These are phyloP conservation scores for Poecilia velifera DNA, from an alignment of 2,797 vertebrate genomes.

Conservation along the genomic window DNA sequence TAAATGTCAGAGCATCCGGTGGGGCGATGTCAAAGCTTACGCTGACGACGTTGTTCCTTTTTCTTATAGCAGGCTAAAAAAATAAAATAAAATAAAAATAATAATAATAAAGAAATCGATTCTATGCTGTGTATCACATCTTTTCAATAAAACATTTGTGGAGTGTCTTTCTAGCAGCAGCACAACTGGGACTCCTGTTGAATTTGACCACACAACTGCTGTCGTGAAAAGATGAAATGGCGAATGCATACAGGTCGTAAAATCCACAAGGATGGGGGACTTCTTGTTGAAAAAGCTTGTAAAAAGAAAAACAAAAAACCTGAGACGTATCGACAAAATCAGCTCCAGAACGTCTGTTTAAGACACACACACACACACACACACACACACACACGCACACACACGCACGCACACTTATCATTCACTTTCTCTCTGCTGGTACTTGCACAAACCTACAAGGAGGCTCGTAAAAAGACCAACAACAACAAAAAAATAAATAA, in stretches of 20 bases:
- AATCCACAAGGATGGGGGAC: conserved; percentile 42
- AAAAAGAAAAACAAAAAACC: conserved; percentile 20
- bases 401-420: conserved; percentile 20
- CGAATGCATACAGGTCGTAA: conserved; percentile 55
- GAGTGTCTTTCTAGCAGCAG: conserved; percentile 9
- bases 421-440: conserved; percentile 41
- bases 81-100: background rate
- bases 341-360: conserved; percentile 4
- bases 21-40: background rate
- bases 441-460: conserved; percentile 35
- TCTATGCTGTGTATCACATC: background rate
- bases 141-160: conserved; percentile 6
- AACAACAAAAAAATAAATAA: background rate
- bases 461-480: conserved; percentile 30
- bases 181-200: background rate
- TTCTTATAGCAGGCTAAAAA: background rate
- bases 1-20: conserved; percentile 15
- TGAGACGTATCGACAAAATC: conserved; percentile 50
- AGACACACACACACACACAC: conserved; percentile 6
- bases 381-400: background rate
- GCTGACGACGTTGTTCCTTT: conserved; percentile 1
- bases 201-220: conserved; percentile 28
- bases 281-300: conserved; percentile 53
- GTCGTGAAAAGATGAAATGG: conserved; percentile 48
- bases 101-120: background rate